Evolutionary conservation across 2,888 invertebrate species (phyloP).

Genomic region (Cacoxenus indagator): DNA sequence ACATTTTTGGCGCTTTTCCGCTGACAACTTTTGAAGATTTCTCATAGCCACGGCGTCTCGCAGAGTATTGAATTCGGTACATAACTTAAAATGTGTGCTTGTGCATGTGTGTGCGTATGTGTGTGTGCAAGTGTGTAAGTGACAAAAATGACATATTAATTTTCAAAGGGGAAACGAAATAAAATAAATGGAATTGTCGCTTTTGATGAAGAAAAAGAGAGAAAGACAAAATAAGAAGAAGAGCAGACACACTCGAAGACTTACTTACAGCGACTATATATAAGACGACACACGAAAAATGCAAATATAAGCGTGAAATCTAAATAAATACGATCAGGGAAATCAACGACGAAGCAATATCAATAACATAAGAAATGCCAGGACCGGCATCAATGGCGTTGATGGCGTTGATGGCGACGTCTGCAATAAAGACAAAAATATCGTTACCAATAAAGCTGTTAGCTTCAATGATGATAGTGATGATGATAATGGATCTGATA

Average conservation of each 20-base stretch:
- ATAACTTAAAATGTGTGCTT: neutral
- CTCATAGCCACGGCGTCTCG: neutral
- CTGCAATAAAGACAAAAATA: neutral
- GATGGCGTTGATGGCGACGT: neutral
- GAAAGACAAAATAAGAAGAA: neutral
- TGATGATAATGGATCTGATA: neutral
- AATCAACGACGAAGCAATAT: conserved; percentile 46
- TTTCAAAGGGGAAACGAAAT: conserved; percentile 62
- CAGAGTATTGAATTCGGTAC: neutral
- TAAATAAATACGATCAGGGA: conserved; percentile 57
- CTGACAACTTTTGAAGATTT: neutral
- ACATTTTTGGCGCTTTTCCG: neutral
- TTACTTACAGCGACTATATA: conserved; percentile 5
- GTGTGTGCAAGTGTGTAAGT: conserved; percentile 35
- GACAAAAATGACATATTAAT: conserved; percentile 63
- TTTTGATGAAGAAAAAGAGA: neutral
- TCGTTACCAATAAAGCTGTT: neutral
- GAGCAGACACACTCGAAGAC: neutral
- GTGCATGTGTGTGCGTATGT: conserved; percentile 24
- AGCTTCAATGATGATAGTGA: too few species aligned
- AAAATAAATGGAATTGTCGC: conserved; percentile 59
- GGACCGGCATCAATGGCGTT: neutral
- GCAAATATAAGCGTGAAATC: conserved; percentile 49
- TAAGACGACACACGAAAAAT: conserved; percentile 36
- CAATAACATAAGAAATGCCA: conserved; percentile 20